These are phyloP conservation scores for Amblyraja radiata DNA, from an alignment of 2,797 vertebrate species.

Conservation along the genomic window DNA sequence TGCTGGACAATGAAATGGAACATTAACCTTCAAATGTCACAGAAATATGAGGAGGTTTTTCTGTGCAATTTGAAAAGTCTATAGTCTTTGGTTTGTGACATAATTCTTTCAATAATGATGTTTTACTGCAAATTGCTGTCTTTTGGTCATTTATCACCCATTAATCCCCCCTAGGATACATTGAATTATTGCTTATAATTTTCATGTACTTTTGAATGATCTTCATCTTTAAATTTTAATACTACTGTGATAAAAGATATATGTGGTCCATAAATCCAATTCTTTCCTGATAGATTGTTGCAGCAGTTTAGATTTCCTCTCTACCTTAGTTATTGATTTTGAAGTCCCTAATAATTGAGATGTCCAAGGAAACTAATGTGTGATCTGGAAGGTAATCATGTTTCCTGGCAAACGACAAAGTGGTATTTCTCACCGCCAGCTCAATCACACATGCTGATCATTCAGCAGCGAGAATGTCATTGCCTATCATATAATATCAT, in stretches of 20 bases:
- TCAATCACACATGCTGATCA: not conserved
- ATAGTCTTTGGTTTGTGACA: not conserved
- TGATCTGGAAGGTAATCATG: not conserved
- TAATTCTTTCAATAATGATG: not conserved
- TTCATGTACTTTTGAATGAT: not conserved
- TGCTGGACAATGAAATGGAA: not conserved
- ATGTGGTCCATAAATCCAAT: not conserved
- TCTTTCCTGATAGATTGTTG: not conserved
- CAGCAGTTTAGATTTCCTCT: not conserved
- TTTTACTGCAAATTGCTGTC: not conserved
- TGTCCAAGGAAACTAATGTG: not conserved
- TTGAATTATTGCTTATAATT: not conserved
- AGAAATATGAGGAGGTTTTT: not conserved
- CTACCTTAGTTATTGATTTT: not conserved
- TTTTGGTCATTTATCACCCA: not conserved
- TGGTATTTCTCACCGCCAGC: not conserved
- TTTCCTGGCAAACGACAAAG: not conserved
- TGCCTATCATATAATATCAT: too few species aligned
- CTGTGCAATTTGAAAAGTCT: not conserved
- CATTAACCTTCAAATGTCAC: slow-evolving; percentile 16
- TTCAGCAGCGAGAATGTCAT: not conserved
- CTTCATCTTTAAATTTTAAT: not conserved
- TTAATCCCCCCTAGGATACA: not conserved
- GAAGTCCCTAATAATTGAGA: not conserved
- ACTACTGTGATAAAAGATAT: not conserved